phyloP scores from a whole-genome alignment of 37 sponge, comb jelly and placozoan genomes.

The Agelas oroides region DNA sequence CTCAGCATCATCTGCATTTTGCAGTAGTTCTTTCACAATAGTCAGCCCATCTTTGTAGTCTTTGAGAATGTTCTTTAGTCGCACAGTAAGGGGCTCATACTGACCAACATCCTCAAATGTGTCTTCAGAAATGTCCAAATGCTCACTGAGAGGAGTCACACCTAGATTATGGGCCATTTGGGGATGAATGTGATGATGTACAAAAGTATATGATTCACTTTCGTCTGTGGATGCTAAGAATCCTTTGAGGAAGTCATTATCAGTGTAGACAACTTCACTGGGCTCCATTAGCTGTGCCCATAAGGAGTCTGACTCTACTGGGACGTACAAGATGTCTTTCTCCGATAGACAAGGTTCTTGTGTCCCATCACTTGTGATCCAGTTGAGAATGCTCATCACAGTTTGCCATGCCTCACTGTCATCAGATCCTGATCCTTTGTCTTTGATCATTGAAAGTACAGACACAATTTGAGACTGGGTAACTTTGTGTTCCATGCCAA shows the following conservation, averaged over 20 bases:
- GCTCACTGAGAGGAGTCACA: conserved; percentile 10
- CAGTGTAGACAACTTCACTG: conserved; percentile 49
- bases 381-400: conserved; percentile 55
- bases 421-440: not conserved
- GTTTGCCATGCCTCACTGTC: conserved; percentile 44
- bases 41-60: conserved; percentile 70
- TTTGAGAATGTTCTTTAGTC: conserved; percentile 61
- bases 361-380: conserved; percentile 49
- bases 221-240: not conserved
- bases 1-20: conserved; percentile 80
- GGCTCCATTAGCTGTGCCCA: conserved; percentile 29
- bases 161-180: conserved; percentile 14
- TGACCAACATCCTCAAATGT: conserved; percentile 54
- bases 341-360: not conserved
- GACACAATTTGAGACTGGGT: conserved; percentile 41
- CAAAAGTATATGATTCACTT: conserved; percentile 6
- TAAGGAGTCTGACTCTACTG: conserved; percentile 26
- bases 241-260: conserved; percentile 46
- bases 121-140: conserved; percentile 30
- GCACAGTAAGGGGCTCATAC: conserved; percentile 51
- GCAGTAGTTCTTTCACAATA: conserved; percentile 69
- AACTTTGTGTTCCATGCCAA: conserved; percentile 31
- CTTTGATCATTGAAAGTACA: conserved; percentile 42
- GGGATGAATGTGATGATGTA: conserved; percentile 21
- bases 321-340: conserved; percentile 24